Base-by-base conservation (phyloP, 2,888 invertebrate species). In the Apoderus coryli region DNA sequence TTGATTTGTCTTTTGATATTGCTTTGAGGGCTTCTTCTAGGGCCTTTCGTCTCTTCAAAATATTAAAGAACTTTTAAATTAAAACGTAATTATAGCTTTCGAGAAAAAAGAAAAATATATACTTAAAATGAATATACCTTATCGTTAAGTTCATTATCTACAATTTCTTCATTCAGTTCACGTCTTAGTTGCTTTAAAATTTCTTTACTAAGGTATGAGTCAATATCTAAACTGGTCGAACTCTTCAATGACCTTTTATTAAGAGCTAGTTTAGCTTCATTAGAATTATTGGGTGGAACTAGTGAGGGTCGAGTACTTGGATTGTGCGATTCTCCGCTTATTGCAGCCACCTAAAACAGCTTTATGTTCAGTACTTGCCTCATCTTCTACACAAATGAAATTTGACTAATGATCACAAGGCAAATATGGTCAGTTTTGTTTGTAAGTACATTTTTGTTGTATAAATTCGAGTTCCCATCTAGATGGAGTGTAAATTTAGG, bases 61-160 rank as follows among this genome's bases (percentile, higher is more conserved):
- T 11, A 22, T 34, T 26, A 26, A 31, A 26, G 10, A 9, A 27
- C 27, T 30, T 13, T 36, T 23, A 15, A 14, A 28, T n/a, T 7
- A 19, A 19, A 19, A 19, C 19, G 6, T n/a, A 9, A 25, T 12
- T 10, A 7, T 25, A 11, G 11, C 7, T 7, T 5, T 19, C 7
- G n/a, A 19, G n/a, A 19, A 19, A 6, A 19, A 19, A 19, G 19
- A 6, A 19, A 19, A 24, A 34, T 27, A 33, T 29, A 35, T 25
- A 16, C 7, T 22, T 29, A 31, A 27, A 33, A 28, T 23, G 16
- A 6, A 28, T 13, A 12, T 48, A 75, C 76, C 62, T 73, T 73
- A 2, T 59, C 48, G 48, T 76, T 69, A 49, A 78, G 75, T 49
- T 78, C 78, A 13, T 65, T 69, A 40, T 78, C 76, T 15, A 78